Percentiles rank a stretch among this genome's conserved stretches.
Evolutionary conservation across 2,888 invertebrate genomes (phyloP).

Genomic region (Lepidochitona cinerea): DNA sequence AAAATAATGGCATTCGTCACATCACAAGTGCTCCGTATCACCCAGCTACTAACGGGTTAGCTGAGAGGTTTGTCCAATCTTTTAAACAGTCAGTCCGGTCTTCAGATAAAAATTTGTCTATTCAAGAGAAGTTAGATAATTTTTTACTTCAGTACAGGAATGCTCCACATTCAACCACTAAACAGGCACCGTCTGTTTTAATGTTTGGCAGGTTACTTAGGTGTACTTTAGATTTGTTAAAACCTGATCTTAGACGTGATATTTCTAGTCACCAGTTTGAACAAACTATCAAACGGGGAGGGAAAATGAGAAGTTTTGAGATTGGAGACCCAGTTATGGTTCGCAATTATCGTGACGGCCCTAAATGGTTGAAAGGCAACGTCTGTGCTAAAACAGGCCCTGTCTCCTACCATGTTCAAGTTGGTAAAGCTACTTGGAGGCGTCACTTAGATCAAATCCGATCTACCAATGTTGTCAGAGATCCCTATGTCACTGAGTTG

Average conservation of each 20-base stretch:
- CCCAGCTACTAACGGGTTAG: constrained; percentile 52
- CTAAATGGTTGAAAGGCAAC: constrained; percentile 5
- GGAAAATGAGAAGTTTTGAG: background rate
- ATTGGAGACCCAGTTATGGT: background rate
- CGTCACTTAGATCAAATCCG: background rate
- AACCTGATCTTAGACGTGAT: too few relatives aligned
- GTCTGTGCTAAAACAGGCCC: background rate
- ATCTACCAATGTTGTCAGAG: background rate
- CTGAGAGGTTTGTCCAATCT: constrained; percentile 45
- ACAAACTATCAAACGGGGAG: background rate
- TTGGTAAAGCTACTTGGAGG: background rate
- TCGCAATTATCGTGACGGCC: background rate
- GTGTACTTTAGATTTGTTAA: background rate
- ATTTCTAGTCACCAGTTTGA: background rate
- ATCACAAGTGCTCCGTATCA: constrained; percentile 42
- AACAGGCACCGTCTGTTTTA: too few relatives aligned
- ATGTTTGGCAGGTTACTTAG: background rate
- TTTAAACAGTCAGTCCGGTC: constrained; percentile 26
- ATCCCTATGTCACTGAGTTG: too few relatives aligned
- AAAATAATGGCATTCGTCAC: constrained; percentile 37
- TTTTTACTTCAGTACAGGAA: too few relatives aligned
- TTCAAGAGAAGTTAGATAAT: too few relatives aligned
- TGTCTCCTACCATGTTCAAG: background rate
- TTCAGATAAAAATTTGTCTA: background rate
- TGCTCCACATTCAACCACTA: too few relatives aligned